phyloP scores from a whole-genome alignment of 2,113 vertebrate species.

The Mastomys natalensis region DNA sequence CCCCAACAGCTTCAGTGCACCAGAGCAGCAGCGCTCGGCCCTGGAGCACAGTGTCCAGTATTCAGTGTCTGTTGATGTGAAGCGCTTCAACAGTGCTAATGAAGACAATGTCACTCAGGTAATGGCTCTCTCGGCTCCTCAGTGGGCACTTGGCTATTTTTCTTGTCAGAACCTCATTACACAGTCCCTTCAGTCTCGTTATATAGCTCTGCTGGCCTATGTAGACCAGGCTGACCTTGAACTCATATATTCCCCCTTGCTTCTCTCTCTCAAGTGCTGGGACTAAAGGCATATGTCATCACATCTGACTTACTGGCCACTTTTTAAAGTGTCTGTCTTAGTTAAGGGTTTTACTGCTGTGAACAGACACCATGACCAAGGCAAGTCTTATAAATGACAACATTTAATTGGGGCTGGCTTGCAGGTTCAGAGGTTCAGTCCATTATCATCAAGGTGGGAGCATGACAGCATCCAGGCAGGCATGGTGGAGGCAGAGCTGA shows the following conservation, averaged over 20 bases:
- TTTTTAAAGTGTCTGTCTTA: not conserved
- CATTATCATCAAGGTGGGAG: no score
- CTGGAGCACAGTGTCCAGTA: conserved; percentile 82
- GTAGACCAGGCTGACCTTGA: not conserved
- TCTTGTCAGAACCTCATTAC: not conserved
- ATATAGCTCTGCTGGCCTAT: not conserved
- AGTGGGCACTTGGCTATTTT: not conserved
- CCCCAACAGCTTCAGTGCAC: conserved; percentile 96
- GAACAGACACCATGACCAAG: no score
- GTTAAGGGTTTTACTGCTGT: no score
- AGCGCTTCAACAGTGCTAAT: conserved; percentile 90
- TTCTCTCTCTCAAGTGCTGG: not conserved
- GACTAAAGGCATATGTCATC: not conserved
- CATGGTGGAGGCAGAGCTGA: no score
- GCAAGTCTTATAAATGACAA: no score
- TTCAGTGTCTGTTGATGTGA: conserved; percentile 86
- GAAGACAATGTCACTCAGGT: conserved; percentile 97
- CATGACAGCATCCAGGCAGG: no score
- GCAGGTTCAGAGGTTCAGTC: no score
- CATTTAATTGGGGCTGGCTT: no score
- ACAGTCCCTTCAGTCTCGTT: not conserved
- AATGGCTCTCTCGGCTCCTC: not conserved
- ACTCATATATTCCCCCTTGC: not conserved
- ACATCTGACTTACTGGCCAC: not conserved
- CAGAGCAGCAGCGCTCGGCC: conserved; percentile 84